Base-by-base conservation (phyloP, 2,888 invertebrate species). In the Pollenia amentaria region DNA sequence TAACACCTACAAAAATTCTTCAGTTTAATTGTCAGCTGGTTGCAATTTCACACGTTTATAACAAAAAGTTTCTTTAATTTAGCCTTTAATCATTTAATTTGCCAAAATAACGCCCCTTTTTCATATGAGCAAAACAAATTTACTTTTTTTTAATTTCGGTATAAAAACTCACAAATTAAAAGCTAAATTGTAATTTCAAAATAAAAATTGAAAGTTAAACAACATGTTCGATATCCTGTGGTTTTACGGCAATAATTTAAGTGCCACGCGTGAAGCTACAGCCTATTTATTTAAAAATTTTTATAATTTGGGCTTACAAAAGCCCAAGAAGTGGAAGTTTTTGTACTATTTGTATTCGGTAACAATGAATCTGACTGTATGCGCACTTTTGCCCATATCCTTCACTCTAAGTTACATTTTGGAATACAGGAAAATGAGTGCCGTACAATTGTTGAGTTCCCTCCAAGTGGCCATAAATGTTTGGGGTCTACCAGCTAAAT, bases 401-500 rank as follows among this genome's bases (percentile, higher is more conserved):
- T 89, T 89, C 48, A 64, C 16, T n/a, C 46, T 89, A 3, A 88
- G 83, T 29, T 87, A 84, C 21, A 73, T 81, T 21, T 65, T 72
- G n/a, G 38, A 46, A 18, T n/a, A 51, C 14, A 40, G 70, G 11
- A 40, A 84, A 53, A 72, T 90, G 87, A 87, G 88, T 8, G 87
- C 87, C 10, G 86, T 82, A 8, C 88, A 89, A n/a, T 40, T 90
- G 40, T 73, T 90, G 14, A 89, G 90, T 18, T 90, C 90, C 6
- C 29, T 90, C 1, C 90, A 90, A 70, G 90, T 88, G 48, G 89
- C 86, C 53, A 85, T 90, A 21, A 84, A 90, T 79, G 89, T 89
- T 0, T 89, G 78, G 16, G 88, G 86, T 6, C 77, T 89, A 29
- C 87, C 89, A 0, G 29, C 82, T 0, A 90, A 90, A 80, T 81